phyloP scores from a whole-genome alignment of 2,797 vertebrate species.

The Geotrypetes seraphini region DNA sequence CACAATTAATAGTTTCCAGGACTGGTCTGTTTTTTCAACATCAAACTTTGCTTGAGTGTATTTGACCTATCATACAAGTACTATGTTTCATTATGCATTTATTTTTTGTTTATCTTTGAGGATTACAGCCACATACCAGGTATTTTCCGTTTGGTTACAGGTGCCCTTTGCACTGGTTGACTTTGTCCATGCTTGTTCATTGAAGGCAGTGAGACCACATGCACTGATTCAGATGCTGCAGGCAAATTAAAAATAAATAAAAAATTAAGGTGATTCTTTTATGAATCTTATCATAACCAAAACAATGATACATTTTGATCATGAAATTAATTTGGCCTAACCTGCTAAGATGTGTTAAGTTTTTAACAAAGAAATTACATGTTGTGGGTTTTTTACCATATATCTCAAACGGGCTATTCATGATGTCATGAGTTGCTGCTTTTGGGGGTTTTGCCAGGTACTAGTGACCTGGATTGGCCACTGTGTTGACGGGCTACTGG shows the following conservation, averaged over 20 bases:
- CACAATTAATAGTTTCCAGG: too few relatives aligned
- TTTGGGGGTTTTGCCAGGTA: too few relatives aligned
- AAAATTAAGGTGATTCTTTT: neutral
- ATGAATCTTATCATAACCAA: neutral
- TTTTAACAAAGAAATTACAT: too few relatives aligned
- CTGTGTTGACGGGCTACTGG: too few relatives aligned
- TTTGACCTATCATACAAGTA: neutral
- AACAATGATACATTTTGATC: too few relatives aligned
- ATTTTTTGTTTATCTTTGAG: conserved; percentile 7
- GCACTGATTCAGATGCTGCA: conserved; percentile 91
- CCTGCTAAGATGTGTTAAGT: too few relatives aligned
- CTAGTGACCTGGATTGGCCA: too few relatives aligned
- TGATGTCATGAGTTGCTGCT: too few relatives aligned
- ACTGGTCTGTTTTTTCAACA: neutral
- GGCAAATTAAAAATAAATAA: conserved; percentile 24
- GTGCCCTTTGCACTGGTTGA: conserved; percentile 60
- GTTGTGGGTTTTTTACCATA: too few relatives aligned
- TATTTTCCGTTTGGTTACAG: conserved; percentile 63
- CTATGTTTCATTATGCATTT: neutral
- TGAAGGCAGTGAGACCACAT: conserved; percentile 89
- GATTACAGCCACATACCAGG: conserved; percentile 60
- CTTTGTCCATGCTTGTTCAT: conserved; percentile 66
- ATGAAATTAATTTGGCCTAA: too few relatives aligned
- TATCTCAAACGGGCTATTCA: too few relatives aligned
- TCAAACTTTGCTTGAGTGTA: neutral